Evolutionary conservation across 2,113 vertebrate genomes (phyloP).

Genomic region (Vimba vimba): DNA sequence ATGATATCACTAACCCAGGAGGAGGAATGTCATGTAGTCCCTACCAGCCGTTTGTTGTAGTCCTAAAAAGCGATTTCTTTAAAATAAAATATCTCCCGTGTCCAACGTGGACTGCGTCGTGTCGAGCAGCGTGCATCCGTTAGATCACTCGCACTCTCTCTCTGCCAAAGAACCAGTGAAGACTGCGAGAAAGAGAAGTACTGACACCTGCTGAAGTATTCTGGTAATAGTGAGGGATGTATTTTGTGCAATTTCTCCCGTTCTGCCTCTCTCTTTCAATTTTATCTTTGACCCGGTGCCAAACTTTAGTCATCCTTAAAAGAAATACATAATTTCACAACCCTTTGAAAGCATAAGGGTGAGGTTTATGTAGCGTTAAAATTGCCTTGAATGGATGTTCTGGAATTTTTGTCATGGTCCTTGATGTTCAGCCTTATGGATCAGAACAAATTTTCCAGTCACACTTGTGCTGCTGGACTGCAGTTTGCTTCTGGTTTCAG

Average conservation of each 20-base stretch:
- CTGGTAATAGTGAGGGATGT: background rate
- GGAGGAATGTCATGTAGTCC: no score
- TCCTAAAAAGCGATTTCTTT: no score
- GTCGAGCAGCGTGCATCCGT: background rate
- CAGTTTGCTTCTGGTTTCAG: background rate
- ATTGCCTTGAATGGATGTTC: background rate
- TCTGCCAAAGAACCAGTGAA: background rate
- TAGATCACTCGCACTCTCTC: background rate
- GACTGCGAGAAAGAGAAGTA: background rate
- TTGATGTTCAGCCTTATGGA: constrained; percentile 10
- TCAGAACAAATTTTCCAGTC: constrained; percentile 21
- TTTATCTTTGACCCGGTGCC: background rate
- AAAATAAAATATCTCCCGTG: no score
- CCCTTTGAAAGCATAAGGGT: background rate
- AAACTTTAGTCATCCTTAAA: background rate
- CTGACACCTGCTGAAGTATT: constrained; percentile 15
- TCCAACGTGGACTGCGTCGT: background rate
- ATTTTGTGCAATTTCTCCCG: background rate
- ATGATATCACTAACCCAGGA: no score
- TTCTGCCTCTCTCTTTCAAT: background rate
- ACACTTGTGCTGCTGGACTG: background rate
- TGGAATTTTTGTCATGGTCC: constrained; percentile 22
- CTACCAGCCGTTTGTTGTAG: no score
- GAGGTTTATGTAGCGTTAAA: background rate
- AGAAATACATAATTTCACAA: background rate